Conservation (phyloP, 2,113 vertebrate genomes). For the Pantherophis guttatus region DNA sequence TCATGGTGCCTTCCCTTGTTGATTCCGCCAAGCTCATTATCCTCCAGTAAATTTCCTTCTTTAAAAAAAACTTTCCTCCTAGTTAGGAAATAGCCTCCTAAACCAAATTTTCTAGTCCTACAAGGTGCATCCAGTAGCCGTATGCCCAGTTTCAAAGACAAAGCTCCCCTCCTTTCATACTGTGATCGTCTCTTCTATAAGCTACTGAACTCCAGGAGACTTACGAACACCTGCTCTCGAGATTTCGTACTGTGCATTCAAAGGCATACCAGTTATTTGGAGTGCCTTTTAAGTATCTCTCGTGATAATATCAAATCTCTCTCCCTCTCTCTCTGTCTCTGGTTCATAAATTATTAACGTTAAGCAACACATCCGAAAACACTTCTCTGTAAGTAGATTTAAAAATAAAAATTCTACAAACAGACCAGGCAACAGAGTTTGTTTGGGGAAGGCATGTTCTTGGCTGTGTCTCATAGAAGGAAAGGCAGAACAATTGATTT, state of each 20-base stretch:
- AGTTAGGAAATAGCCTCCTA: neutral
- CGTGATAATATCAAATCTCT: slow-evolving; percentile 23
- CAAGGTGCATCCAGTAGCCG: neutral
- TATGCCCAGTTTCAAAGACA: slow-evolving; percentile 31
- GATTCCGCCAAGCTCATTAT: slow-evolving; percentile 18
- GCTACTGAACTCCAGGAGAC: slow-evolving; percentile 12
- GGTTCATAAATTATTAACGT: slow-evolving; percentile 19
- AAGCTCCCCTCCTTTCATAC: slow-evolving; percentile 13
- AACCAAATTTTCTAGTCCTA: neutral
- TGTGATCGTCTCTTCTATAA: neutral
- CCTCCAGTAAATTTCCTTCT: neutral
- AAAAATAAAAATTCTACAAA: neutral
- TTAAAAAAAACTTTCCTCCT: neutral
- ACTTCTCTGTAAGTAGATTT: slow-evolving; percentile 6
- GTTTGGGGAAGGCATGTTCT: neutral
- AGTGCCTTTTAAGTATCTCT: slow-evolving; percentile 43
- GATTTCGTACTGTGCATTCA: slow-evolving; percentile 5
- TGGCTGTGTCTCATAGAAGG: neutral
- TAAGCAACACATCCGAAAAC: slow-evolving; percentile 9
- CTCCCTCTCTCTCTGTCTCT: neutral
- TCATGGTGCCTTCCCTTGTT: slow-evolving; percentile 39
- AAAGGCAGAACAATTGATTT: neutral
- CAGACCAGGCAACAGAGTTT: neutral
- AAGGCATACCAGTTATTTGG: slow-evolving; percentile 32
- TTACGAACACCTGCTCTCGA: neutral